Base-by-base conservation (phyloP, 2,888 invertebrate genomes). In the Tethea ocularis region DNA sequence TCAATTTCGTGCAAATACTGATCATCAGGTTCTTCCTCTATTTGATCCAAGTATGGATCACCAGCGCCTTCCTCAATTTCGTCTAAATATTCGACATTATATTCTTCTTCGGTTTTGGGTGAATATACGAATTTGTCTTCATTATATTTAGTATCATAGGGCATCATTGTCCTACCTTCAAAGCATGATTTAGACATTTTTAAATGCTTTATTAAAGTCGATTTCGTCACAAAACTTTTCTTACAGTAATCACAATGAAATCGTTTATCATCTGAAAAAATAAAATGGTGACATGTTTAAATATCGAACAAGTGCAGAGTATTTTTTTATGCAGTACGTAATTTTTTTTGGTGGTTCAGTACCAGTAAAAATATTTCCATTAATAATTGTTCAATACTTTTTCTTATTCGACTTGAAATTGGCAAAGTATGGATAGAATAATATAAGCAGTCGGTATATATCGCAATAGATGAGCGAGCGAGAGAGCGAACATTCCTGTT, bases 161-260 rank as follows among this genome's bases (percentile, higher is more conserved):
- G 41, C 41, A 41, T 41, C n/a, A 0, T 20, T 20, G 46, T 38
- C 6, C 38, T 38, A n/a, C 1, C 61, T 54, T 68, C 56, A 10
- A 71, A 51, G 62, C 82, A 84, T 15, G 22, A 29, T 29, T 63
- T 68, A 5, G 66, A 59, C 0, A 57, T 67, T 22, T 57, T 62
- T n/a, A 75, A 63, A 60, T 88, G 89, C 0, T 51, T 38, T 22
- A 64, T 68, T 41, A 89, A 57, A 26, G 71, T 61, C 13, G 51
- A 26, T 24, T 66, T 75, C 5, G 60, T 67, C 7, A 66, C 38
- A 61, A 78, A 87, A 22, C 67, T 74, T 8, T 23, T 56, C 1
- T 71, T 55, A 53, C 89, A 90, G 38, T 72, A 66, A 17, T 78
- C 68, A 51, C 90, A 90, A 52, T 71, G 22, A 58, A 64, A 83